Conservation (phyloP, 2,888 invertebrate genomes). For the Ectemnius cavifrons region DNA sequence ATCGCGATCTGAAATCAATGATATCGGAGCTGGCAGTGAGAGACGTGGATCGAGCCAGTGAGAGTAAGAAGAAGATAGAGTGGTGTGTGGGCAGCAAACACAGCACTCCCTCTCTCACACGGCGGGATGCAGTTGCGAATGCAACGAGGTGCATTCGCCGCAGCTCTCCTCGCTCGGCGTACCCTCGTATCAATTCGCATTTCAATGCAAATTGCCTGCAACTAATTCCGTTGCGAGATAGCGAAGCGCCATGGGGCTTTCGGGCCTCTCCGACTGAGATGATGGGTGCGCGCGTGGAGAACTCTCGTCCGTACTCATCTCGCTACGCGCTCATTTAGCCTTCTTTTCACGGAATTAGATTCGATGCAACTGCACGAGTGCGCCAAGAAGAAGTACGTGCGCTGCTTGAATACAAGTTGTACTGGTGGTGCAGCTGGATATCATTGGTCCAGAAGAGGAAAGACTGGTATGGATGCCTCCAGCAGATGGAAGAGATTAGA, state of each 20-base stretch:
- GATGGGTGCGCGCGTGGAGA: conserved; percentile 15
- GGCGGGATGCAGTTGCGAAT: conserved; percentile 33
- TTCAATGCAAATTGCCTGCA: conserved; percentile 66
- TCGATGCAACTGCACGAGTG: conserved; percentile 20
- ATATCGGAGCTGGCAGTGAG: conserved; percentile 9
- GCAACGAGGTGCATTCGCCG: conserved; percentile 35
- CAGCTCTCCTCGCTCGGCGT: not conserved
- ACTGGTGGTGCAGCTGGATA: not conserved
- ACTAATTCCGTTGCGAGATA: conserved; percentile 39
- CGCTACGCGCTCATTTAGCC: conserved; percentile 20
- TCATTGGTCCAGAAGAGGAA: not conserved
- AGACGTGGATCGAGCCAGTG: not conserved
- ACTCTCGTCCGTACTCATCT: conserved; percentile 21
- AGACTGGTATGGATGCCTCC: too few species aligned
- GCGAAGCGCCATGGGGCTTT: conserved; percentile 24
- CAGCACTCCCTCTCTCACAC: conserved; percentile 35
- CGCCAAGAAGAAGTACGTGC: not conserved
- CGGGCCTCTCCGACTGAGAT: conserved; percentile 7
- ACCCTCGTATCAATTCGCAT: conserved; percentile 61
- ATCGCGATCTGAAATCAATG: conserved; percentile 46
- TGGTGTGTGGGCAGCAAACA: not conserved
- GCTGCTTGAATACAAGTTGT: not conserved
- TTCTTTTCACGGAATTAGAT: conserved; percentile 39
- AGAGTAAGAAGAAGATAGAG: not conserved
- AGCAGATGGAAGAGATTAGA: too few species aligned